These are phyloP conservation scores for Esox niger DNA, from an alignment of 2,113 vertebrate species.

Conservation along the genomic window DNA sequence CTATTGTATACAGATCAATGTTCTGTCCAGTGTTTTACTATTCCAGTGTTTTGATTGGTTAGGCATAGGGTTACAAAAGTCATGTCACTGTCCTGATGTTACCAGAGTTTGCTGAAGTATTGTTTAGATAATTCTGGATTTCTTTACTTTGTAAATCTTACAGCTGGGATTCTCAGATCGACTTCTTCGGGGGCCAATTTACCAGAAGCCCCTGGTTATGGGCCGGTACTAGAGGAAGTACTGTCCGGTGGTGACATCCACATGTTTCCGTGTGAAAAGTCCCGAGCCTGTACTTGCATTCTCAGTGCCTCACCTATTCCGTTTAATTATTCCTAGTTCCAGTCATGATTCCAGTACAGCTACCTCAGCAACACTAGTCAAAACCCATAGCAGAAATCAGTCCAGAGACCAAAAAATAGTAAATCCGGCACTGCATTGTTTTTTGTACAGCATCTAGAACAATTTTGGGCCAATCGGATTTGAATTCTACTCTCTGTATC, in stretches of 20 bases:
- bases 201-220: too few relatives aligned
- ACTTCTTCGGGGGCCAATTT: too few relatives aligned
- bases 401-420: neutral
- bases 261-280: slow-evolving; percentile 42
- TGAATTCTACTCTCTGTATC: too few relatives aligned
- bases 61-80: too few relatives aligned
- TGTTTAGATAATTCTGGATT: too few relatives aligned
- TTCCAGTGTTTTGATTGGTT: slow-evolving; percentile 60
- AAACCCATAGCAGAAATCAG: slow-evolving; percentile 15
- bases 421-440: too few relatives aligned
- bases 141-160: too few relatives aligned
- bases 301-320: neutral
- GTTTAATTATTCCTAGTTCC: slow-evolving; percentile 22
- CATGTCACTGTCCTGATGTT: too few relatives aligned
- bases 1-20: slow-evolving; percentile 51
- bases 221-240: slow-evolving; percentile 20
- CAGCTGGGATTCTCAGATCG: too few relatives aligned
- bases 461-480: neutral
- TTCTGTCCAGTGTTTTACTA: slow-evolving; percentile 57
- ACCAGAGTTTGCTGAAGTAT: too few relatives aligned
- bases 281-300: slow-evolving; percentile 39
- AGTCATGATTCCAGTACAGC: slow-evolving; percentile 42
- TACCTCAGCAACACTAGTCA: slow-evolving; percentile 2
- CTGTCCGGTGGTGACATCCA: slow-evolving; percentile 33
- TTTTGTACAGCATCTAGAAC: too few relatives aligned